Evolutionary conservation across 2,888 invertebrate genomes (phyloP).

Genomic region (Griposia aprilina): DNA sequence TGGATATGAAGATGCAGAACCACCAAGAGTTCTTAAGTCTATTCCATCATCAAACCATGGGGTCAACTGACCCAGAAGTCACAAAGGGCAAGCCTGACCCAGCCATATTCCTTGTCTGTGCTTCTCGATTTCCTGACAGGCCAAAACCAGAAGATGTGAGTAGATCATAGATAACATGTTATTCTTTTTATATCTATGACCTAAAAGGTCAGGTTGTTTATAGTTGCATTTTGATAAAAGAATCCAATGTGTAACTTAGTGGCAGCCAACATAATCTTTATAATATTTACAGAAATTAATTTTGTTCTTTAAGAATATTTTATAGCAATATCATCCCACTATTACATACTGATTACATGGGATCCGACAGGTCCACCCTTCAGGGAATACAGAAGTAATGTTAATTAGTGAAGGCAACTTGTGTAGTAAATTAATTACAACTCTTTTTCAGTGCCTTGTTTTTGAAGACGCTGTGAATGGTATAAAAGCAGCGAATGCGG

Average conservation of each 20-base stretch:
- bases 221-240: not conserved
- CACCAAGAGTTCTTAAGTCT: conserved; percentile 92
- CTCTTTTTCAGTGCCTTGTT: conserved; percentile 92
- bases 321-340: not conserved
- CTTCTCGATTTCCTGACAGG: conserved; percentile 92
- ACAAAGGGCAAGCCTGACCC: conserved; percentile 96
- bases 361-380: not conserved
- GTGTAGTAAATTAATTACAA: not conserved
- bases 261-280: not conserved
- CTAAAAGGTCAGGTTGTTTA: not conserved
- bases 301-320: not conserved
- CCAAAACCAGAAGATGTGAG: conserved; percentile 91
- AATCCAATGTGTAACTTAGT: not conserved
- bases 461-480: conserved; percentile 98
- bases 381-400: not conserved
- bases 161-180: conserved; percentile 37
- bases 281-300: not conserved
- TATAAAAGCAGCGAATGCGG: conserved; percentile 93
- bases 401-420: not conserved
- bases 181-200: conserved; percentile 4
- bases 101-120: conserved; percentile 95
- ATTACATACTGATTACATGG: not conserved
- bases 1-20: conserved; percentile 92
- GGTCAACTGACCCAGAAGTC: conserved; percentile 95
- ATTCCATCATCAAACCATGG: conserved; percentile 94